Conservation (phyloP, 2,888 invertebrate genomes). For the Heliconius ethilla region DNA sequence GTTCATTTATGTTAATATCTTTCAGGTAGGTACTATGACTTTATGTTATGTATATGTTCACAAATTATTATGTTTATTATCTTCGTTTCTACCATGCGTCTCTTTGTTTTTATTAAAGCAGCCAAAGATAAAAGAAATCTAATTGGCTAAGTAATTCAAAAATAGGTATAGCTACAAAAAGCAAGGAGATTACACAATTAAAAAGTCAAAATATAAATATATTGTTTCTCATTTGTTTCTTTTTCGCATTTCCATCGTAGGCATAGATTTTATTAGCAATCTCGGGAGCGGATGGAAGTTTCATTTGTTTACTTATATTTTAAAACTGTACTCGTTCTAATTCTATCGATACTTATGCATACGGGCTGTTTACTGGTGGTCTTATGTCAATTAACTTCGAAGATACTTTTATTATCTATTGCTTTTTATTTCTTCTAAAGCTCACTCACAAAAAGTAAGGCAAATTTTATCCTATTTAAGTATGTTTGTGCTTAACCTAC, state of each 20-base stretch:
- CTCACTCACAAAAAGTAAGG: constrained; percentile 38
- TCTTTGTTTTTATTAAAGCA: not conserved
- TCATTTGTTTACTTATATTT: not conserved
- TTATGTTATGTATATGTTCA: not conserved
- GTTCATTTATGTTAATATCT: not conserved
- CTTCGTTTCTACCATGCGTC: not conserved
- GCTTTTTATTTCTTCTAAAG: constrained; percentile 26
- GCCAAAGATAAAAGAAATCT: not conserved
- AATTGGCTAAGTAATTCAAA: not conserved
- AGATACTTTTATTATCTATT: constrained; percentile 15
- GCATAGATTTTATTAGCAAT: constrained; percentile 4
- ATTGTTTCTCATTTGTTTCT: not conserved
- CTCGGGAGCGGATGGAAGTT: not conserved
- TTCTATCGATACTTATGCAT: not conserved
- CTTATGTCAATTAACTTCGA: constrained; percentile 9
- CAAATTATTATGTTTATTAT: not conserved
- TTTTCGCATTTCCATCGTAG: not conserved
- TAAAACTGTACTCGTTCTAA: not conserved
- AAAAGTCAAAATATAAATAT: constrained; percentile 2
- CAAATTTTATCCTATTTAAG: constrained; percentile 36
- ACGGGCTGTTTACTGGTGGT: not conserved
- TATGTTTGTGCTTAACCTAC: constrained; percentile 49
- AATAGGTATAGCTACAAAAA: not conserved
- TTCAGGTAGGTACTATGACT: not conserved
- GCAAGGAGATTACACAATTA: not conserved